Evolutionary conservation across 2,797 vertebrate genomes (phyloP), one percentile per base, ranked within the genome.

Genomic region (Thunnus albacares): DNA sequence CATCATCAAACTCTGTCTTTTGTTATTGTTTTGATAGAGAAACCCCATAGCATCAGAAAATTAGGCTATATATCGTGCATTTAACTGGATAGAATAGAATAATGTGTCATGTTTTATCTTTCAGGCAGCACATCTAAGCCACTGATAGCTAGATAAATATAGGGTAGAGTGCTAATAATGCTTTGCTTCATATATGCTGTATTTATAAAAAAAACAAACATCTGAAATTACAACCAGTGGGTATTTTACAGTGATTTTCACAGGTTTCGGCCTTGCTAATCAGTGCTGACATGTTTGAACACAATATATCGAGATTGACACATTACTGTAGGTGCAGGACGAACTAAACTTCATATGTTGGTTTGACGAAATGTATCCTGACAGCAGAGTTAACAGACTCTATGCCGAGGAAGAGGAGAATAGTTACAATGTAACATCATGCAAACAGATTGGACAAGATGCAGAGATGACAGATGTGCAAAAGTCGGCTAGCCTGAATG

Each of bases 401-500:
- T 51, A 35, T 26, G 28, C 57, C 26, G 53, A 68, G 45, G 17
- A 30, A 59, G 45, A 49, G 56, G 20, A 35, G 11, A 15, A 57
- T 24, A 13, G 24, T 55, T 61, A 30, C 5, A 58, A 20, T 64
- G 18, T 8, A 53, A 13, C 60, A 55, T 41, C 68, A 52, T 22
- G 55, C 56, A 57, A 78, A 85, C 78, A 84, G 51, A 61, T 33
- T 64, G 81, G 55, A 82, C 52, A 81, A 82, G 83, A 83, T 67
- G 77, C 26, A 77, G 51, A 70, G 45, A 82, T 83, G 89, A 85
- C 90, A 92, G 91, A 92, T 93, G 90, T 92, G 85, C 79, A 91
- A 82, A 91, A 88, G 86, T 80, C 71, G n/a, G 68, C 58, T 58
- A 75, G 70, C 69, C 78, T 74, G 84, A 67, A 84, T 87, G 78